These are phyloP conservation scores for Diachasma alloeum DNA, from an alignment of 1,140 invertebrate genomes.

Conservation along the genomic window DNA sequence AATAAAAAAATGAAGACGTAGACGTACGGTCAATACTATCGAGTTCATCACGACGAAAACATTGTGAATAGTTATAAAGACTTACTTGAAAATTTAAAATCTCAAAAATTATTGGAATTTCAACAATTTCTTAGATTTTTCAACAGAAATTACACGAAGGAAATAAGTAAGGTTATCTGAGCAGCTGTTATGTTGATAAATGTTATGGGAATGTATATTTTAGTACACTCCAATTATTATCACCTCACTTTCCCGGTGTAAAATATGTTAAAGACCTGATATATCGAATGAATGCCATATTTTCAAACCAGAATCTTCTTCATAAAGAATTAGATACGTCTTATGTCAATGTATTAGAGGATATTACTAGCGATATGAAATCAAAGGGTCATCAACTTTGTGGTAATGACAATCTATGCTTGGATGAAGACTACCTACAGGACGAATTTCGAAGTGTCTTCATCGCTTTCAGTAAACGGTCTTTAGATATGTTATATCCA, in stretches of 20 bases:
- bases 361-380: background rate
- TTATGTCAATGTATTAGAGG: background rate
- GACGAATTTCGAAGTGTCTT: slow-evolving; percentile 19
- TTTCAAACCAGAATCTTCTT: background rate
- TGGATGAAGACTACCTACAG: slow-evolving; percentile 31
- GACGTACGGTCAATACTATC: background rate
- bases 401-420: background rate
- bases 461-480: background rate
- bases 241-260: background rate
- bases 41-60: background rate
- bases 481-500: too few relatives aligned
- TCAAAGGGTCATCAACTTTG: background rate
- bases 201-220: background rate
- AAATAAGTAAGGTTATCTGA: background rate
- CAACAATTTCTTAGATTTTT: background rate
- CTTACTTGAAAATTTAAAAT: background rate
- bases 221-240: too few relatives aligned
- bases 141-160: background rate
- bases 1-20: background rate
- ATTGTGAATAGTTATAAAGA: background rate
- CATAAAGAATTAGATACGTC: background rate
- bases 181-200: background rate
- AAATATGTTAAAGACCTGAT: background rate
- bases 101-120: background rate
- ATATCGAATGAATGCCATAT: background rate